A percentile compares a stretch with the other conserved stretches of the same genome.
Evolutionary conservation across 2,888 invertebrate genomes (phyloP).

Genomic region (Pristionchus maxplancki): DNA sequence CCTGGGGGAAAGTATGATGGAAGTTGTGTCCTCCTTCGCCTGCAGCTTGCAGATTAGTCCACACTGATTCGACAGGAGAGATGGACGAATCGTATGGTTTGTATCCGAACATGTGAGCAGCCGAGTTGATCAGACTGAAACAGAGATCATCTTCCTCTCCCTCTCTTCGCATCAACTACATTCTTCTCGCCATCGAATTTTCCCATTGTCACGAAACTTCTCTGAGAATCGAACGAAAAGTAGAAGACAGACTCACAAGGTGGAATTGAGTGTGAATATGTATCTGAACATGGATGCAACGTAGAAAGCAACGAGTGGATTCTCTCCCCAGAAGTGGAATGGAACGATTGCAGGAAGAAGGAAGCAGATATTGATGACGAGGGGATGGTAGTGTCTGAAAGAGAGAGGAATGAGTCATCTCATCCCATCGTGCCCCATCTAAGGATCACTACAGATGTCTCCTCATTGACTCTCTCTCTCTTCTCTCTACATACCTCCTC

Average conservation of each 20-base stretch:
- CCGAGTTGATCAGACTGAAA: slow-evolving; percentile 88
- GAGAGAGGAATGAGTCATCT: neutral
- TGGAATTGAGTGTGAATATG: slow-evolving; percentile 89
- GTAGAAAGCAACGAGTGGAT: slow-evolving; percentile 87
- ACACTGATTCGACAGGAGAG: slow-evolving; percentile 73
- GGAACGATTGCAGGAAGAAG: slow-evolving; percentile 88
- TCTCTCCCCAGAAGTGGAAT: slow-evolving; percentile 88
- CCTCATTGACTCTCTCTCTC: too few species aligned
- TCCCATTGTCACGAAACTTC: neutral
- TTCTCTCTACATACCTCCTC: slow-evolving; percentile 84
- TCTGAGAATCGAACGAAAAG: neutral
- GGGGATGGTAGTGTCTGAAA: slow-evolving; percentile 84
- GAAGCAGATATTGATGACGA: slow-evolving; percentile 88
- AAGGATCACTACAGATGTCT: neutral
- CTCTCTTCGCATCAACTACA: too few species aligned
- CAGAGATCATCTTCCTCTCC: too few species aligned
- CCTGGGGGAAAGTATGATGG: slow-evolving; percentile 81
- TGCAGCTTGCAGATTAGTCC: slow-evolving; percentile 74
- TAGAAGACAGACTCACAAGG: slow-evolving; percentile 82
- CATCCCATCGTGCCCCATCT: neutral
- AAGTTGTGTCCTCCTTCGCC: slow-evolving; percentile 81
- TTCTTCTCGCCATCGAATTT: too few species aligned
- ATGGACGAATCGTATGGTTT: slow-evolving; percentile 88
- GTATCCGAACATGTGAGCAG: slow-evolving; percentile 91
- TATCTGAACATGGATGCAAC: slow-evolving; percentile 88